Base-by-base conservation (phyloP, 1,140 invertebrate species). In the Sarcophaga bullata region DNA sequence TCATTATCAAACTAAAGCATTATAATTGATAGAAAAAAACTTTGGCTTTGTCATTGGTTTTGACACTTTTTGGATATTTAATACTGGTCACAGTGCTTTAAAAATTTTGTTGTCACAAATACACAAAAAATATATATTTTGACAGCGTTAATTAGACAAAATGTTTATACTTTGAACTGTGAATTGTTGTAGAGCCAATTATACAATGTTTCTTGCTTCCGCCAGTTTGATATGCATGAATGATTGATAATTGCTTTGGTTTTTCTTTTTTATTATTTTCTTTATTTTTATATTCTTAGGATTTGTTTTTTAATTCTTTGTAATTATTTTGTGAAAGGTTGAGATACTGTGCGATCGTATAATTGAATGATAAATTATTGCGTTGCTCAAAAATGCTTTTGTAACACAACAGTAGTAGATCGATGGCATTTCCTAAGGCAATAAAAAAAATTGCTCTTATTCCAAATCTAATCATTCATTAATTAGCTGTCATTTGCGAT, bases 361-460 rank as follows among this genome's bases (percentile, higher is more conserved):
- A 58, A 58, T 58, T 58, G n/a, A 58, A 58, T 58, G 54, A 58
- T 58, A 58, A 58, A 58, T 58, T 11, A 58, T 58, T 58, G 15
- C 3, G n/a, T 13, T 13, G 15, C n/a, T 58, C 3, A 37, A 37
- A 37, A 37, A 11, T 58, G 15, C 0, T 58, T 58, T 58, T 58
- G 13, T 13, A 1, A 58, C 15, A 15, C 13, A 58, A 58, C 54
- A 58, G 54, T 58, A 58, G 54, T 58, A 13, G 54, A 15, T 15
- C 7, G 54, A 58, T 37, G 25, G 25, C 54, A 58, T n/a, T 58
- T 58, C 54, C 54, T 58, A 13, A 13, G 54, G 54, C 54, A 9
- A 10, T 8, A 58, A 58, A 58, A 3, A n/a, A 58, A 58, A 58
- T 7, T n/a, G 7, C 15, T 58, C 15, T n/a, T n/a, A n/a, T 58